Conservation (phyloP, 2,888 invertebrate species). For the Dasypolia templi region DNA sequence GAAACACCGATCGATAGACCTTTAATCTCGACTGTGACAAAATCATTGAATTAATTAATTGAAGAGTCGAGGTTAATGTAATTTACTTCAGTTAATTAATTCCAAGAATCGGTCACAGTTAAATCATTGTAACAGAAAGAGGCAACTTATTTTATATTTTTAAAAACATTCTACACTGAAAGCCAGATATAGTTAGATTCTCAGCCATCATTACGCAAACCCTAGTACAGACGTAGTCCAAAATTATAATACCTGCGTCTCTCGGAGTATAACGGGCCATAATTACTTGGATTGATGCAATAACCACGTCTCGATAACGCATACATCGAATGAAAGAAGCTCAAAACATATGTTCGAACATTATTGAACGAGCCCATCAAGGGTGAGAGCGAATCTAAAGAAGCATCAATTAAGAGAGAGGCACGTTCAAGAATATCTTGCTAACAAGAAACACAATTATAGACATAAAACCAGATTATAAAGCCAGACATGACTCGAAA, state of each 20-base stretch:
- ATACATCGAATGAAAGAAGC: slow-evolving; percentile 65
- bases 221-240: slow-evolving; percentile 50
- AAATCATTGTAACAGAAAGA: not conserved
- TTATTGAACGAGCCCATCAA: slow-evolving; percentile 52
- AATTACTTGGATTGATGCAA: slow-evolving; percentile 70
- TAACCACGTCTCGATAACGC: slow-evolving; percentile 65
- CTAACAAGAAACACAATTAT: slow-evolving; percentile 57
- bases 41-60: slow-evolving; percentile 21
- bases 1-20: slow-evolving; percentile 12
- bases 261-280: slow-evolving; percentile 63
- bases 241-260: slow-evolving; percentile 55
- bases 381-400: slow-evolving; percentile 46
- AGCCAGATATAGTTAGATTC: slow-evolving; percentile 15
- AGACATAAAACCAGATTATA: slow-evolving; percentile 53
- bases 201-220: slow-evolving; percentile 44
- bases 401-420: slow-evolving; percentile 60
- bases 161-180: slow-evolving; percentile 8
- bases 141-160: not conserved
- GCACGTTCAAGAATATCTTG: slow-evolving; percentile 53
- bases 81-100: not conserved
- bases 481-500: slow-evolving; percentile 47
- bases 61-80: slow-evolving; percentile 2
- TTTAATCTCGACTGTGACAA: slow-evolving; percentile 11
- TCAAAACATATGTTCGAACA: slow-evolving; percentile 61
- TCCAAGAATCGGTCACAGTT: too few relatives aligned